Percentiles rank a stretch among this genome's conserved stretches.
phyloP scores from a whole-genome alignment of 92 coral and sea anemone genomes.

The Muricea muricata region DNA sequence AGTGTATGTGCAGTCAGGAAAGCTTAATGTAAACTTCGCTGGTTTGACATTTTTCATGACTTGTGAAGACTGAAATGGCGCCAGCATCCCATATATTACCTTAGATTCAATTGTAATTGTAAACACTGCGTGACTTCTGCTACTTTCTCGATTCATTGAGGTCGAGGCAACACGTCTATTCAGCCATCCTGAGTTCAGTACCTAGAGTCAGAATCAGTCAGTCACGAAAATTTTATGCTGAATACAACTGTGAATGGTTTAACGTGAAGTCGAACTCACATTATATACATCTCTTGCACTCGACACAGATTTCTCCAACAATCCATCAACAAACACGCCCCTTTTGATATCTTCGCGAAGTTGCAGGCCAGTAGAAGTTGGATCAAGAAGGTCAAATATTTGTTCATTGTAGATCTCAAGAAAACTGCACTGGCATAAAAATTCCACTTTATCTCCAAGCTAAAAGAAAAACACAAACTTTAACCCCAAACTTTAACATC shows the following conservation, averaged over 20 bases:
- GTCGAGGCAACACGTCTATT: conserved; percentile 98
- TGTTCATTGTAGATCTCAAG: conserved; percentile 98
- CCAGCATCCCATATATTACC: conserved; percentile 62
- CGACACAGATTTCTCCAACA: conserved; percentile 86
- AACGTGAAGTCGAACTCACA: conserved; percentile 46
- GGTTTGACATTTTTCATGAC: no score
- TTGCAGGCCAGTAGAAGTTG: conserved; percentile 94
- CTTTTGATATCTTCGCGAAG: conserved; percentile 92
- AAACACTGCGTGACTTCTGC: conserved; percentile 98
- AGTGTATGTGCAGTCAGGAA: no score
- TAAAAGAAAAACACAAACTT: conserved; percentile 36
- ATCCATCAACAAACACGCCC: conserved; percentile 95
- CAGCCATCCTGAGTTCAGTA: conserved; percentile 97
- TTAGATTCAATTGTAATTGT: conserved; percentile 96
- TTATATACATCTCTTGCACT: conserved; percentile 97
- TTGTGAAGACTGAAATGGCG: no score
- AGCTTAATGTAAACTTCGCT: no score
- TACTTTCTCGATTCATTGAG: conserved; percentile 97
- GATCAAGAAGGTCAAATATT: conserved; percentile 93
- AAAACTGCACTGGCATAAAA: conserved; percentile 92
- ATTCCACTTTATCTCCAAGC: conserved; percentile 95
- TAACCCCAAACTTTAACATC: no score
- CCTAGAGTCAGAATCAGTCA: conserved; percentile 65
- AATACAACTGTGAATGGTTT: no score
- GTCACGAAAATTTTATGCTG: no score